phyloP scores from a whole-genome alignment of 1,140 invertebrate genomes.

The Leptestheria dahalacensis region DNA sequence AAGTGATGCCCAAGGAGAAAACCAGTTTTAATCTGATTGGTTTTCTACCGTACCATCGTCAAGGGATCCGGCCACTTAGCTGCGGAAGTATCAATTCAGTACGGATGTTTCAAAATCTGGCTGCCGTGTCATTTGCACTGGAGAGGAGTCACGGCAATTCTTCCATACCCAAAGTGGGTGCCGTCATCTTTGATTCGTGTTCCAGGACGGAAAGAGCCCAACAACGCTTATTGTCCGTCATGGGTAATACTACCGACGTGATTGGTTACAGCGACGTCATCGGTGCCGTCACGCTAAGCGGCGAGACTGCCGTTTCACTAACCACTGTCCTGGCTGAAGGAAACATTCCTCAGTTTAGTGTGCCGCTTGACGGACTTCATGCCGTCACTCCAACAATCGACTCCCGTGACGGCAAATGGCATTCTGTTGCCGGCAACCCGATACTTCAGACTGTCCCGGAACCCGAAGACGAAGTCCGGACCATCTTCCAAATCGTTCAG shows the following conservation, averaged over 20 bases:
- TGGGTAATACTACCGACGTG: background rate
- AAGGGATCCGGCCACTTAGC: background rate
- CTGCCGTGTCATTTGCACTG: background rate
- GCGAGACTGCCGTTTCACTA: background rate
- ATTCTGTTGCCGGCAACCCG: constrained; percentile 2
- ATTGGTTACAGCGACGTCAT: background rate
- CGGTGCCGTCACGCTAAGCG: background rate
- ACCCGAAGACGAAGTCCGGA: constrained; percentile 4
- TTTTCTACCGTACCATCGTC: constrained; percentile 9
- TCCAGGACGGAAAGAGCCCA: constrained; percentile 7
- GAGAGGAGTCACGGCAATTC: background rate
- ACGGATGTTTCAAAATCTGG: background rate
- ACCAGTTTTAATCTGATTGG: constrained; percentile 7
- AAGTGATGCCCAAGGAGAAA: constrained; percentile 1
- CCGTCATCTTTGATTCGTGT: constrained; percentile 10
- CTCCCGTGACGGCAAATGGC: background rate
- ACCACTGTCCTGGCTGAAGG: constrained; percentile 1
- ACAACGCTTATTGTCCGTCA: constrained; percentile 5
- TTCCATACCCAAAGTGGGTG: background rate
- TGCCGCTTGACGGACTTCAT: background rate
- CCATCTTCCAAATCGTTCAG: constrained; percentile 5
- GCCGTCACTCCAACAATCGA: background rate
- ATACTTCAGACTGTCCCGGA: background rate
- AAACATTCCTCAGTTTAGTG: constrained; percentile 9
- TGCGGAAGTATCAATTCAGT: constrained; percentile 7